phyloP scores from a whole-genome alignment of 2,113 vertebrate genomes.

The Todiramphus saurophagus region DNA sequence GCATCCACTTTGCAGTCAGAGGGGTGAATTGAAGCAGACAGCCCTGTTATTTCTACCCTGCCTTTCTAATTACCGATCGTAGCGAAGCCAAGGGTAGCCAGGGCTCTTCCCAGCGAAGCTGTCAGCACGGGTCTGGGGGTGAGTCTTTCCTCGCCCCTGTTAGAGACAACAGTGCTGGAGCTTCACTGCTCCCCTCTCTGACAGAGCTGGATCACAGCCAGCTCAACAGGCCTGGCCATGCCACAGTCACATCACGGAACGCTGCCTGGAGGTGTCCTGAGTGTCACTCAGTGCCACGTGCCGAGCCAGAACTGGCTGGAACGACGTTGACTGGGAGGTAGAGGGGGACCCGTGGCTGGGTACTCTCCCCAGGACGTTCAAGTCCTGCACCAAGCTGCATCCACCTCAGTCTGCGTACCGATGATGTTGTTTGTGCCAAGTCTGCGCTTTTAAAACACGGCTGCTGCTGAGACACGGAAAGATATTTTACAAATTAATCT shows the following conservation, averaged over 20 bases:
- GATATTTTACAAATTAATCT: not conserved
- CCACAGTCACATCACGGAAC: fast-evolving
- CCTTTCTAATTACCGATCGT: fast-evolving
- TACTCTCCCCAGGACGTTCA: not conserved
- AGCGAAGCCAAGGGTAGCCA: not conserved
- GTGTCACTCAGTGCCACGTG: not conserved
- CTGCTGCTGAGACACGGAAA: not conserved
- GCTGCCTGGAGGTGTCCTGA: not conserved
- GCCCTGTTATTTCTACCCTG: not conserved
- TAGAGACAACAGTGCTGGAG: not conserved
- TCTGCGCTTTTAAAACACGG: not conserved
- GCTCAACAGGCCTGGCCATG: not conserved
- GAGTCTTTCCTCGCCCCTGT: fast-evolving
- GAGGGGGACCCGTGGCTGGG: fast-evolving
- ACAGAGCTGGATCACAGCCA: not conserved
- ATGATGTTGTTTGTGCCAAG: not conserved
- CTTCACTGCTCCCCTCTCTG: not conserved
- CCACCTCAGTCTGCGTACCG: not conserved
- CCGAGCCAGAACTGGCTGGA: not conserved
- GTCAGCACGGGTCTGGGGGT: fast-evolving
- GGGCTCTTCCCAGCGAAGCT: not conserved
- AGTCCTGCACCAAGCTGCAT: not conserved
- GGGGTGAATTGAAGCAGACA: not conserved
- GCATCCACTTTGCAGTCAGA: not conserved
- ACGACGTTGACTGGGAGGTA: fast-evolving